Evolutionary conservation across 2,113 vertebrate species (phyloP).

Genomic region (Catharus minimus): DNA sequence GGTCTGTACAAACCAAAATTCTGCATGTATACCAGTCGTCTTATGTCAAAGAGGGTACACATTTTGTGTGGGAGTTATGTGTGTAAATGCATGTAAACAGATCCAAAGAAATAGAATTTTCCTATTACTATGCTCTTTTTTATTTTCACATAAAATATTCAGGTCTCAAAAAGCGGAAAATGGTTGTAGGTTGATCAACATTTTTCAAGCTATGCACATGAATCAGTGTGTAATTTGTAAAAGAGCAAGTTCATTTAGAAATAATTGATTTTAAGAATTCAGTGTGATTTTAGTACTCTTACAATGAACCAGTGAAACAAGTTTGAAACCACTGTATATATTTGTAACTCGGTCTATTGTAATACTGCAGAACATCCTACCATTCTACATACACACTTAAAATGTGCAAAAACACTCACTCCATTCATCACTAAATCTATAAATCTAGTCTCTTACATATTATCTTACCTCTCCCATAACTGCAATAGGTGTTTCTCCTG

Average conservation of each 20-base stretch:
- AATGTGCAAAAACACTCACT: background rate
- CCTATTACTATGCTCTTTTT: background rate
- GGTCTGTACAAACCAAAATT: background rate
- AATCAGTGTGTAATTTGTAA: background rate
- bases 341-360: background rate
- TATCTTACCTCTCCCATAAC: slow-evolving; percentile 86
- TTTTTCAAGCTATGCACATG: background rate
- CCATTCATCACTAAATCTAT: background rate
- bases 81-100: background rate
- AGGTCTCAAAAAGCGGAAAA: background rate
- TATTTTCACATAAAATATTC: background rate
- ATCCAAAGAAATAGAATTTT: background rate
- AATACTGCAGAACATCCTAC: background rate
- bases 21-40: background rate
- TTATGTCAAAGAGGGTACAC: background rate
- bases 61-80: background rate
- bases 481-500: slow-evolving; percentile 84
- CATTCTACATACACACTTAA: background rate
- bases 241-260: background rate
- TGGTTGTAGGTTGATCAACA: background rate
- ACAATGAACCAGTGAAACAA: background rate
- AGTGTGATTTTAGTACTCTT: background rate
- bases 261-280: background rate
- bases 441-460: background rate
- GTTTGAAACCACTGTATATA: background rate